phyloP scores from a whole-genome alignment of 2,113 vertebrate species.

The Perognathus longimembris region DNA sequence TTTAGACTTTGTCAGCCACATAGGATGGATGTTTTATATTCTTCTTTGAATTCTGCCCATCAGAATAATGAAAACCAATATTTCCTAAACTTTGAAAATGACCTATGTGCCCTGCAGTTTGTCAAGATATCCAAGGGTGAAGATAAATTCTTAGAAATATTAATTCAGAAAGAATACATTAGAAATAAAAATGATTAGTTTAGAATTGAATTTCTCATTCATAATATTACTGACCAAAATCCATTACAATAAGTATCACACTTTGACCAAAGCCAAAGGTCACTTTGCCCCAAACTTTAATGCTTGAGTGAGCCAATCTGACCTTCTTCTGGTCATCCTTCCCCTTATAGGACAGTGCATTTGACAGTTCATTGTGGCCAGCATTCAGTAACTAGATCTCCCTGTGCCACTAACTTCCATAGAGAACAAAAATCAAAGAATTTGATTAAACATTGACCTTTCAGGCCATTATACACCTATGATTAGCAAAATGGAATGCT shows the following conservation, averaged over 20 bases:
- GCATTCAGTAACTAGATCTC: neutral
- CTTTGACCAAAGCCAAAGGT: neutral
- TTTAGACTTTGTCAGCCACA: neutral
- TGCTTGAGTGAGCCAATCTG: neutral
- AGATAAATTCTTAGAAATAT: slow-evolving; percentile 35
- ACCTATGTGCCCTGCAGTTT: neutral
- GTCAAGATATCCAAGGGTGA: neutral
- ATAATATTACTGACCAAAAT: slow-evolving; percentile 1
- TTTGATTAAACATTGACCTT: neutral
- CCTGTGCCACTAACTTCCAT: neutral
- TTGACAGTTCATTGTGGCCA: neutral
- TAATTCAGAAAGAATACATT: slow-evolving; percentile 24
- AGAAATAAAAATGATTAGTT: neutral
- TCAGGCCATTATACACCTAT: neutral
- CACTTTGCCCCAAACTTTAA: neutral
- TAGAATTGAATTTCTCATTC: slow-evolving; percentile 26
- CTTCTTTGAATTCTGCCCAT: neutral
- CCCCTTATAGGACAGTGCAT: neutral
- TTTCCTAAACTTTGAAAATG: neutral
- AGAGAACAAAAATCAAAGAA: neutral
- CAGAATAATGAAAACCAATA: neutral
- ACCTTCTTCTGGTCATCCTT: neutral
- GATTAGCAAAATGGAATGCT: neutral
- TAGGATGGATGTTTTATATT: neutral
- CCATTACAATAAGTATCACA: neutral